Evolutionary conservation across 2,888 invertebrate genomes (phyloP), one percentile per base, ranked within the genome.

Genomic region (Corythucha ciliata): DNA sequence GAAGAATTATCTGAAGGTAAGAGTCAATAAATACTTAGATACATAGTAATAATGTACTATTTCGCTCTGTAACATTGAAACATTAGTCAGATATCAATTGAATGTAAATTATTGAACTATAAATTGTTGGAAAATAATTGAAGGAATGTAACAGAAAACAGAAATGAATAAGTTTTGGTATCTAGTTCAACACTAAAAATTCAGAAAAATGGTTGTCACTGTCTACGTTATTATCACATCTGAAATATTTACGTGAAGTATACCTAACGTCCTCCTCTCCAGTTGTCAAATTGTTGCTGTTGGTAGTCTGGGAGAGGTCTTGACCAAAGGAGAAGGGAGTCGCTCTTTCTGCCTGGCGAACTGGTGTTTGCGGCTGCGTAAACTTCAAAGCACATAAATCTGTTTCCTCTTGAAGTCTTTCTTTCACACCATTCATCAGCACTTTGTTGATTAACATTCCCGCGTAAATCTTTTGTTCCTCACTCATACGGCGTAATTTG

Each of bases 361-460:
- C 40, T 29, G 48, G 48, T 48, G 40, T 48, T 48, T 48, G 48
- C 41, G 49, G 49, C 49, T 49, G 49, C 22, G 32, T 24, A 24
- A 49, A 49, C 41, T 50, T 50, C 12, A 50, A 21, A 33, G 24
- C 42, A 21, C 22, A 26, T 14, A 50, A 22, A 42, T 50, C 50
- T 10, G 50, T 50, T 34, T 50, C 50, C 42, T 50, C 50, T 42
- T 42, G 42, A 25, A 50, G 50, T 20, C 50, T 50, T 50, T 44
- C 50, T 18, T 50, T 42, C 22, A 50, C 34, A 42, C 50, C 50
- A 50, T 50, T 3, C 24, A 41, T 40, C 32, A 46, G 33, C 29
- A 52, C 47, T 47, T 52, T 46, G 46, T 44, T 52, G 25, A 52
- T 40, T 32, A 52, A 46, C 52, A 47, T 52, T 52, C 47, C 52